A percentile compares a stretch with the other conserved stretches of the same genome.
Conservation (phyloP, 2,797 vertebrate species). For the Pangasius macronema region DNA sequence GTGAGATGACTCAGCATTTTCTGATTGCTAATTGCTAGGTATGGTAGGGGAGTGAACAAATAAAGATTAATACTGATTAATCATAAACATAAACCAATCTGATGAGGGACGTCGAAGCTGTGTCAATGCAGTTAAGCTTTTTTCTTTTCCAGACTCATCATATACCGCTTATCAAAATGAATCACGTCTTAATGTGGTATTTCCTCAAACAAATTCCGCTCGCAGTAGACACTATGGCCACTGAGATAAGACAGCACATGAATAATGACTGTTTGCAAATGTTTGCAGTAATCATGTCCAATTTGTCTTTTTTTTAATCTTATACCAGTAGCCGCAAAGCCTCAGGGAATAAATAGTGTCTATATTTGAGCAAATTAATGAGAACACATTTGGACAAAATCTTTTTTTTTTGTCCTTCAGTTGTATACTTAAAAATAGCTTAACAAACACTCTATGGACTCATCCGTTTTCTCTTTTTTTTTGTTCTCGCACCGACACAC, state of each 20-base stretch:
- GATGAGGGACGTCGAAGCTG: too few species aligned
- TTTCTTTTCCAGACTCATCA: background rate
- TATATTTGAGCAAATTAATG: conserved; percentile 3
- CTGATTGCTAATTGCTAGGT: background rate
- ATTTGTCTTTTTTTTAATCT: background rate
- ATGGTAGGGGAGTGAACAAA: too few species aligned
- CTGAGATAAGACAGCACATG: background rate
- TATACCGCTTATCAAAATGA: background rate
- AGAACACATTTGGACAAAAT: background rate
- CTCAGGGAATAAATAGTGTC: background rate
- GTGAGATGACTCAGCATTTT: background rate
- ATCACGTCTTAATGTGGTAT: conserved; percentile 6
- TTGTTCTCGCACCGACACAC: background rate
- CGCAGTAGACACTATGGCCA: background rate
- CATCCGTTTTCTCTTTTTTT: background rate
- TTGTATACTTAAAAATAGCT: background rate
- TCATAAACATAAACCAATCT: background rate
- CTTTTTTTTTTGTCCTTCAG: background rate
- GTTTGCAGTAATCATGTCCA: background rate
- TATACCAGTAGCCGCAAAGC: background rate
- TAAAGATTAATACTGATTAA: background rate
- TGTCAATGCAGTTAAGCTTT: background rate
- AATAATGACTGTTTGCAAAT: background rate
- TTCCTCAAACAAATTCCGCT: background rate
- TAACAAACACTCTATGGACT: background rate